Base-by-base conservation (phyloP, 2,113 vertebrate species). In the Rhabdomys dilectus region DNA sequence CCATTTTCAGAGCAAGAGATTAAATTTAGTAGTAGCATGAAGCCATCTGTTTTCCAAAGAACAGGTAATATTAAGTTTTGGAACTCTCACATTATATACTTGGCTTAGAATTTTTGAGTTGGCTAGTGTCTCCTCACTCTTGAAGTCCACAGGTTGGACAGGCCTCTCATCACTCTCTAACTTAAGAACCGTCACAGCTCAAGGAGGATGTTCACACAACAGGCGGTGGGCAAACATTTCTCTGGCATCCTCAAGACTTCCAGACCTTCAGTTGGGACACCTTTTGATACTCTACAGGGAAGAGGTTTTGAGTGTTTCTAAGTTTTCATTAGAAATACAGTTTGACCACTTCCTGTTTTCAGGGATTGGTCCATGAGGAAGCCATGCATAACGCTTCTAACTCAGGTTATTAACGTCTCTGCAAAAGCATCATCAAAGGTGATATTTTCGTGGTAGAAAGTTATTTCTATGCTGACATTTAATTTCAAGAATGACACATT, bases 401-500 rank as follows among this genome's bases (percentile, higher is more conserved):
- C 48, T 7, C 31, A 13, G 88, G n/a, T 93, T 48, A 92, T 48
- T 92, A 93, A 93, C 4, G 58, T 22, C 10, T 5, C 9, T 80
- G 0, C 92, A 77, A 90, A 93, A 93, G 29, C 53, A 93, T 88
- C 70, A 89, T 29, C 85, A 95, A 70, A 87, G 29, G 6, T 91
- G 90, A 87, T 73, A 39, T 58, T 89, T 93, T 77, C 80, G 36
- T 72, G 51, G 36, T 48, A 1, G 53, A 70, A 17, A 16, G 66
- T 87, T 91, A 88, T 92, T 95, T 76, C 3, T 82, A 58, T 26
- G 72, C 75, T 87, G 96, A 93, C 34, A 93, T 89, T 85, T 94
- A 78, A 95, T 82, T 92, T 96, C 72, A 94, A 96, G 36, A 96
- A 77, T 62, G 58, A 53, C 22, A 90, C 5, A 12, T 48, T 95